Evolutionary conservation across 2,888 invertebrate genomes (phyloP), one percentile per base, ranked within the genome.

Genomic region (Tanypteryx hageni): DNA sequence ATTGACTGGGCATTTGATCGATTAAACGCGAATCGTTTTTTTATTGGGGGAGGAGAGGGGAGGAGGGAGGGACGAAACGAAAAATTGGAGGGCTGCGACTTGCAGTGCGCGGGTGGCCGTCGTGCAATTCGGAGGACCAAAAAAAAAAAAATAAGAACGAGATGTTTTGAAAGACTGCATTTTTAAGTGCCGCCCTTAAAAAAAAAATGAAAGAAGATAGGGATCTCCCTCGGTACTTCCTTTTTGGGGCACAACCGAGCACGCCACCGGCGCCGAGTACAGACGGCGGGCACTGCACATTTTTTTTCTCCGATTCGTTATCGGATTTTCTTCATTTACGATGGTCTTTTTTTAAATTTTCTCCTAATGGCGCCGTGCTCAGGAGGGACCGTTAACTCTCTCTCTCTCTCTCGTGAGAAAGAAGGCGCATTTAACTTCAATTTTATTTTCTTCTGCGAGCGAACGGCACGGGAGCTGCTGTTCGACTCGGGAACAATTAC

Each of bases 291-390:
- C 57, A 57, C 64, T 18, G 16, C 64, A n/a, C 64, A 7, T 64
- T 85, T 85, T 58, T 58, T 85, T 85, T 85, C 58, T 85, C 22
- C 86, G 31, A 86, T 86, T 86, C 61, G 59, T 86, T 86, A 86
- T 86, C 61, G 86, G 86, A 16, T 86, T 86, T 86, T 61, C 86
- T 31, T 86, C 86, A 86, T 86, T 44, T 86, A 61, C 86, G 76
- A 76, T 76, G 13, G 76, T 64, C 64, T 64, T 44, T 44, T 44
- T 44, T 44, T 44, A 3, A 44, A 44, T 44, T 44, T 44, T 5
- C 44, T 44, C 44, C 44, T 44, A 44, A 44, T 44, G 44, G 44
- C 44, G 44, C 44, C 44, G 5, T 44, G 44, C 44, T 1, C 44
- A 3, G 44, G 44, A 44, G 5, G 44, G 44, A 44, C 1, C 44